These are phyloP conservation scores for Pandemis cinnamomeana DNA, from an alignment of 2,888 invertebrate genomes.

Conservation along the genomic window DNA sequence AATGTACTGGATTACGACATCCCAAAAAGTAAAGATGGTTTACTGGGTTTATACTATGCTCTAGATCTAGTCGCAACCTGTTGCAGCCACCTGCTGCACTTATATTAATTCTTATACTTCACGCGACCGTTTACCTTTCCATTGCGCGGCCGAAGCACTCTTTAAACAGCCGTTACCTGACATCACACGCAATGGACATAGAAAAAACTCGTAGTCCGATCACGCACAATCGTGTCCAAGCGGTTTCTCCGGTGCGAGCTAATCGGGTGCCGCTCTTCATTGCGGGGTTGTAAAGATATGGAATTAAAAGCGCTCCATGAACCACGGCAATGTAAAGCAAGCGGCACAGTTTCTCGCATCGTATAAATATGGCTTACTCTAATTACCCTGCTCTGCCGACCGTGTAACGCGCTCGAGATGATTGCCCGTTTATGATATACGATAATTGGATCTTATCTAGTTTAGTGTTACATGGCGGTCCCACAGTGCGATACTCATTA, in stretches of 20 bases:
- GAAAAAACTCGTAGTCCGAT: too few species aligned
- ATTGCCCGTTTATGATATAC: constrained; percentile 14
- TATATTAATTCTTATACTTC: neutral
- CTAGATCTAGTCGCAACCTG: constrained; percentile 7
- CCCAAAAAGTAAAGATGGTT: too few species aligned
- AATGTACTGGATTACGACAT: too few species aligned
- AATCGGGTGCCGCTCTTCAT: neutral
- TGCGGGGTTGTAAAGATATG: neutral
- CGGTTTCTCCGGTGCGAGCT: too few species aligned
- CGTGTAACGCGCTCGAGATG: constrained; percentile 3
- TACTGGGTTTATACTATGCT: too few species aligned
- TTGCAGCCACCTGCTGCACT: neutral
- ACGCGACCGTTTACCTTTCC: neutral
- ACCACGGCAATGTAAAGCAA: neutral
- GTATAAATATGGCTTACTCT: neutral
- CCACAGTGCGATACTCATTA: neutral
- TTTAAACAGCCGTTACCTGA: neutral
- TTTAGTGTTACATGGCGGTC: neutral
- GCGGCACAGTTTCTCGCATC: neutral
- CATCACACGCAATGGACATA: too few species aligned
- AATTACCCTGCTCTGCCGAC: neutral
- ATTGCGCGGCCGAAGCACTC: neutral
- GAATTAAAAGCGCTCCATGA: neutral
- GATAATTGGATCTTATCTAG: constrained; percentile 14
- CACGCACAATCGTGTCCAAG: too few species aligned